Evolutionary conservation across 2,113 vertebrate species (phyloP).

Genomic region (Zosterops pallidus): DNA sequence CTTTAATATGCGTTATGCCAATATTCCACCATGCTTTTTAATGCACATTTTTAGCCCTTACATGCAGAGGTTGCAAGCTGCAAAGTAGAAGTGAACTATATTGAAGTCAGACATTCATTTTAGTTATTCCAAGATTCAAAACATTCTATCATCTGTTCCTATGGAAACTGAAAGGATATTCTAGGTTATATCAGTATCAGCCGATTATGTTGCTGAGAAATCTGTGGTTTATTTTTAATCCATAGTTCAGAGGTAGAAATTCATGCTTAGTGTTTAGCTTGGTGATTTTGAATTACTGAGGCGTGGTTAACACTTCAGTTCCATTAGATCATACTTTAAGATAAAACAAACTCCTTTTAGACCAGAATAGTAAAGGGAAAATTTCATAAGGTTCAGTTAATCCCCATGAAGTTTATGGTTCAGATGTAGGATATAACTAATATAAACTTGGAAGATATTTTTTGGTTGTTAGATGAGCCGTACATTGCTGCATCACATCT

Average conservation of each 20-base stretch:
- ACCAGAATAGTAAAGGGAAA: neutral
- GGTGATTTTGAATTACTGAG: conserved; percentile 48
- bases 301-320: neutral
- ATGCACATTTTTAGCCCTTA: neutral
- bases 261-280: conserved; percentile 37
- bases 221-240: conserved; percentile 73
- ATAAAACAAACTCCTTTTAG: conserved; percentile 14
- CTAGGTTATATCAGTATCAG: conserved; percentile 73
- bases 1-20: neutral
- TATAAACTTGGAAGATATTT: neutral
- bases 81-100: conserved; percentile 45
- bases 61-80: neutral
- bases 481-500: neutral
- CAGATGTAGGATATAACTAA: neutral
- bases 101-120: conserved; percentile 48
- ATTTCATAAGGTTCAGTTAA: neutral
- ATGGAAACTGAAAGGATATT: conserved; percentile 76
- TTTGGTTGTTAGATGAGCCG: neutral
- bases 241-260: conserved; percentile 57
- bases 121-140: conserved; percentile 62
- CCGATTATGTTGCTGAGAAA: conserved; percentile 64
- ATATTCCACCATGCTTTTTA: neutral
- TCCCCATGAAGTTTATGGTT: neutral
- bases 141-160: conserved; percentile 72
- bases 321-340: conserved; percentile 33